Conservation (phyloP, 1,140 invertebrate species). For the Orussus abietinus region DNA sequence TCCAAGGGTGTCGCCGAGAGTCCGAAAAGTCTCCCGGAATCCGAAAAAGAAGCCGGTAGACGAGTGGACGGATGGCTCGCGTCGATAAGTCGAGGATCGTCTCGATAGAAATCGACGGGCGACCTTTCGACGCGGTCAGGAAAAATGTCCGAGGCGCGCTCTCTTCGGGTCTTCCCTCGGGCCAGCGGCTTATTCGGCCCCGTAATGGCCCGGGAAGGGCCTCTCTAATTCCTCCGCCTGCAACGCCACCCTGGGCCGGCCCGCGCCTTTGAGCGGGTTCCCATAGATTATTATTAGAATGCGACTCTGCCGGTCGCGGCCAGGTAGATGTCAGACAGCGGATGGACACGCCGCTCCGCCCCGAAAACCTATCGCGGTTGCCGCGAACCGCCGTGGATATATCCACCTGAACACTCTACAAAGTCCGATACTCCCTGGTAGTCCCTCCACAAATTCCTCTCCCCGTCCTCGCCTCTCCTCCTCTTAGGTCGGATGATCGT, state of each 20-base stretch:
- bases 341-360: too few species aligned
- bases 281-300: constrained; percentile 55
- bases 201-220: too few species aligned
- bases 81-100: constrained; percentile 34
- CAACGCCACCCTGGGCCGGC: not conserved
- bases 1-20: too few species aligned
- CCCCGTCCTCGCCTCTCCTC: too few species aligned
- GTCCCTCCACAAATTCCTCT: too few species aligned
- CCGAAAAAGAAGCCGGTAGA: too few species aligned
- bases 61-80: not conserved
- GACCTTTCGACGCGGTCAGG: constrained; percentile 38
- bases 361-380: constrained; percentile 16
- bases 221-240: not conserved
- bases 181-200: too few species aligned
- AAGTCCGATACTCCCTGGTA: too few species aligned
- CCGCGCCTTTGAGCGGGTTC: constrained; percentile 35
- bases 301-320: constrained; percentile 33
- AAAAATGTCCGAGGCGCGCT: constrained; percentile 33
- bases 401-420: too few species aligned
- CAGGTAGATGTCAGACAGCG: constrained; percentile 50
- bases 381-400: constrained; percentile 7
- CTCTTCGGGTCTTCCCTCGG: constrained; percentile 14
- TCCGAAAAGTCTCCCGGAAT: too few species aligned
- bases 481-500: too few species aligned
- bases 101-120: constrained; percentile 49